Percentiles rank a stretch among this genome's conserved stretches.
phyloP scores from a whole-genome alignment of 2,797 vertebrate species.

The Gobio occitaniae region DNA sequence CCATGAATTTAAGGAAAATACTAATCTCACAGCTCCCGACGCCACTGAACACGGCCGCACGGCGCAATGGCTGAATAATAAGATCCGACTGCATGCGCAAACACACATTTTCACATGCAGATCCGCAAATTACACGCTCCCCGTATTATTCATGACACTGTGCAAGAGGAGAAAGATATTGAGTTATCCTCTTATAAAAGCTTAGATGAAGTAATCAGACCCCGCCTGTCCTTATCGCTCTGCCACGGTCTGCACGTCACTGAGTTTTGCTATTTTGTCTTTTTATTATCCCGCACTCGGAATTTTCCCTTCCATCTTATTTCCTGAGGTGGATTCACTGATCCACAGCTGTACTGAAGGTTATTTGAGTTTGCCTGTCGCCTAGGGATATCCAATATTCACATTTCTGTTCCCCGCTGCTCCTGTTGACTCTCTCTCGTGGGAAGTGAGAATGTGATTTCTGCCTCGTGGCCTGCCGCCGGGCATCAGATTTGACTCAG shows the following conservation, averaged over 20 bases:
- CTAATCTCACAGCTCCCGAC: constrained; percentile 54
- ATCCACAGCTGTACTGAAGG: constrained; percentile 48
- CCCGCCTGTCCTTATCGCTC: constrained; percentile 44
- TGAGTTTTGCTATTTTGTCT: constrained; percentile 51
- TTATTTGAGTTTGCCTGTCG: constrained; percentile 52
- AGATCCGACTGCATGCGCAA: constrained; percentile 49
- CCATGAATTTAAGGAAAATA: constrained; percentile 51
- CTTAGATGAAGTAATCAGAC: constrained; percentile 52
- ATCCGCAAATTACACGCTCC: constrained; percentile 55
- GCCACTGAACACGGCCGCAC: not conserved
- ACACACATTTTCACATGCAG: constrained; percentile 53
- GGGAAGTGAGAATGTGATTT: constrained; percentile 57
- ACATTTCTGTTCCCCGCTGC: constrained; percentile 45
- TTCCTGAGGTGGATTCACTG: constrained; percentile 47
- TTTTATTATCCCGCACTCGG: constrained; percentile 37
- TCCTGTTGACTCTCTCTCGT: constrained; percentile 43
- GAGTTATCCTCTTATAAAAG: constrained; percentile 54
- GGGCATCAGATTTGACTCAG: constrained; percentile 50
- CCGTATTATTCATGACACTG: constrained; percentile 52
- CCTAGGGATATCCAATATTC: constrained; percentile 54
- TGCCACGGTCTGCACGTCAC: constrained; percentile 24
- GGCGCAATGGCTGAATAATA: constrained; percentile 51
- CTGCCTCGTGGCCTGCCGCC: constrained; percentile 37
- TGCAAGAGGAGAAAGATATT: constrained; percentile 51
- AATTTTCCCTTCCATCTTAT: constrained; percentile 39